Evolutionary conservation across 2,888 invertebrate genomes (phyloP).

Genomic region (Carterocephalus palaemon): DNA sequence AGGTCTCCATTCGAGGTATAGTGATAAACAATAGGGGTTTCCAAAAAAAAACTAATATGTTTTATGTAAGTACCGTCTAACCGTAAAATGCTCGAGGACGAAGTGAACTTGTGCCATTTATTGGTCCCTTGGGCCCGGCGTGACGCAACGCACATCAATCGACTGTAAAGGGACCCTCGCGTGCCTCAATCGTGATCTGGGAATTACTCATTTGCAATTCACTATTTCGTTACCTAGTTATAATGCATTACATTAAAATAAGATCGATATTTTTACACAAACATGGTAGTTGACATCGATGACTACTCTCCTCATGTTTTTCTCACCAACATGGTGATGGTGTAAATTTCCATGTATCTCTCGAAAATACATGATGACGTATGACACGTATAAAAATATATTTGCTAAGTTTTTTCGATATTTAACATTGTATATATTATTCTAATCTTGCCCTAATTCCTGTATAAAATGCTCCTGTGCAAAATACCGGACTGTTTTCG

Average conservation of each 20-base stretch:
- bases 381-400: too few species aligned
- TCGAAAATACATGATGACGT: too few species aligned
- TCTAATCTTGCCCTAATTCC: background rate
- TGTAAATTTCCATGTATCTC: too few species aligned
- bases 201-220: slow-evolving; percentile 31
- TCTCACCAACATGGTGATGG: too few species aligned
- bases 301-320: too few species aligned
- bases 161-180: slow-evolving; percentile 37
- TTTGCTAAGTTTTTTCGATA: too few species aligned
- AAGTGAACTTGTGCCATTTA: slow-evolving; percentile 40
- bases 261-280: too few species aligned
- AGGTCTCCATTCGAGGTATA: too few species aligned
- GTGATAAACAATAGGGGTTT: too few species aligned
- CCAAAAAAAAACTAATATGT: background rate
- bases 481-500: slow-evolving; percentile 5
- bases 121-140: slow-evolving; percentile 46
- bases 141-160: slow-evolving; percentile 43
- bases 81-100: slow-evolving; percentile 8
- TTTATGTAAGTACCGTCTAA: background rate
- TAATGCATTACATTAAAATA: slow-evolving; percentile 1
- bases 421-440: too few species aligned
- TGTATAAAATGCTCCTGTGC: background rate
- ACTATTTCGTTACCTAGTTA: slow-evolving; percentile 3
- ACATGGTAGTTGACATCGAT: too few species aligned
- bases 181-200: slow-evolving; percentile 39